Conservation (phyloP, 1,140 invertebrate genomes). For the Hycleus cichorii region DNA sequence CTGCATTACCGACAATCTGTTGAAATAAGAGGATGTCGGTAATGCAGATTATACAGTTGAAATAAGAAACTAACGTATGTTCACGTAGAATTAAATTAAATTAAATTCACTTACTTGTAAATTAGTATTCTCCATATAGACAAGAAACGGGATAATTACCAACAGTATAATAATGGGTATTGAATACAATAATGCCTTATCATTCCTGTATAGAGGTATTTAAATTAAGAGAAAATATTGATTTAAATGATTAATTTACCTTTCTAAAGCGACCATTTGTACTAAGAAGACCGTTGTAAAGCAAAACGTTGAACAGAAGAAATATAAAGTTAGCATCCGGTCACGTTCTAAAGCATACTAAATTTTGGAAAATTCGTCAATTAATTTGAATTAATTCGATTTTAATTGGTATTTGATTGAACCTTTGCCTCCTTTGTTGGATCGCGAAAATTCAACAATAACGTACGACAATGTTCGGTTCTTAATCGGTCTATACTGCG, state of each 20-base stretch:
- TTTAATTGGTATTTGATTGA: slow-evolving; percentile 6
- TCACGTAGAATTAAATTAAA: not conserved
- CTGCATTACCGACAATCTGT: no score
- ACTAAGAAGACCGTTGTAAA: slow-evolving; percentile 57
- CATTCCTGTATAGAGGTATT: slow-evolving; percentile 14
- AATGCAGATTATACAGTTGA: no score
- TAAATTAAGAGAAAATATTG: no score
- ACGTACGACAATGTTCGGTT: slow-evolving; percentile 72
- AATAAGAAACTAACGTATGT: no score
- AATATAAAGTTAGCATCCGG: slow-evolving; percentile 76
- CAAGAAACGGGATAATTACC: slow-evolving; percentile 32
- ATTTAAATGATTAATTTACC: slow-evolving; percentile 48
- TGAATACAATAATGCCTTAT: slow-evolving; percentile 27
- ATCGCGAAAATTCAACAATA: slow-evolving; percentile 76
- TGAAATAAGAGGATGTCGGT: no score
- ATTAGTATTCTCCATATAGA: slow-evolving; percentile 36
- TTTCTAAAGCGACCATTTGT: slow-evolving; percentile 58
- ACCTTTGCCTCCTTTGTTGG: slow-evolving; percentile 73
- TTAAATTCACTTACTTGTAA: slow-evolving; percentile 27
- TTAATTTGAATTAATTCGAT: not conserved
- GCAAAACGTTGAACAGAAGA: slow-evolving; percentile 71
- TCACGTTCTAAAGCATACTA: slow-evolving; percentile 73
- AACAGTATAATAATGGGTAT: slow-evolving; percentile 31
- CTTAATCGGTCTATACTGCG: slow-evolving; percentile 83
- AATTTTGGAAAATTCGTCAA: not conserved